Conservation (phyloP, 2,888 invertebrate genomes). For the Epistrophe eligans region DNA sequence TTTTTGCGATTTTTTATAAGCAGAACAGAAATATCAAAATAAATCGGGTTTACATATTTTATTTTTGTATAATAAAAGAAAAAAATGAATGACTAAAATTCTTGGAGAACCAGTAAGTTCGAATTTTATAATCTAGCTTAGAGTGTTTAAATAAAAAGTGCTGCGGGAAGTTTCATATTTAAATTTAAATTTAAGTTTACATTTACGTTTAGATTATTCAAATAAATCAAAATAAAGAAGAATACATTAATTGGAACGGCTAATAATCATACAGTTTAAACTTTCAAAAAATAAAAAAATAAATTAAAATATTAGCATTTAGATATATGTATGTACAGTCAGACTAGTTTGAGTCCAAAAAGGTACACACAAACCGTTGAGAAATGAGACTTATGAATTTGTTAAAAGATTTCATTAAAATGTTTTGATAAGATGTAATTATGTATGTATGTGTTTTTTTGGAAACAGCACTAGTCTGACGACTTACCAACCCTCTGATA, state of each 20-base stretch:
- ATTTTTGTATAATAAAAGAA: constrained; percentile 10
- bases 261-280: background rate
- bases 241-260: background rate
- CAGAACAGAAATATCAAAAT: constrained; percentile 55
- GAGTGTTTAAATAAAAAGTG: constrained; percentile 23
- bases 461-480: constrained; percentile 80
- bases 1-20: constrained; percentile 14
- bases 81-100: constrained; percentile 31
- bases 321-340: constrained; percentile 75
- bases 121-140: constrained; percentile 10
- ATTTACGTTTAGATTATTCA: background rate
- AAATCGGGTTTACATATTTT: constrained; percentile 15
- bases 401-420: constrained; percentile 26
- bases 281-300: constrained; percentile 20
- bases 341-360: constrained; percentile 78
- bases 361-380: constrained; percentile 61
- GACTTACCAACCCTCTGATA: constrained; percentile 92
- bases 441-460: constrained; percentile 54
- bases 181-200: no score
- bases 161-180: constrained; percentile 25
- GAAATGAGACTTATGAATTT: constrained; percentile 55
- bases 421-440: constrained; percentile 13
- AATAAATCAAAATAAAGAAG: background rate
- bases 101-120: constrained; percentile 26
- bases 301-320: constrained; percentile 60